These are phyloP conservation scores for Pipra filicauda DNA, from an alignment of 2,113 vertebrate species.

Conservation along the genomic window DNA sequence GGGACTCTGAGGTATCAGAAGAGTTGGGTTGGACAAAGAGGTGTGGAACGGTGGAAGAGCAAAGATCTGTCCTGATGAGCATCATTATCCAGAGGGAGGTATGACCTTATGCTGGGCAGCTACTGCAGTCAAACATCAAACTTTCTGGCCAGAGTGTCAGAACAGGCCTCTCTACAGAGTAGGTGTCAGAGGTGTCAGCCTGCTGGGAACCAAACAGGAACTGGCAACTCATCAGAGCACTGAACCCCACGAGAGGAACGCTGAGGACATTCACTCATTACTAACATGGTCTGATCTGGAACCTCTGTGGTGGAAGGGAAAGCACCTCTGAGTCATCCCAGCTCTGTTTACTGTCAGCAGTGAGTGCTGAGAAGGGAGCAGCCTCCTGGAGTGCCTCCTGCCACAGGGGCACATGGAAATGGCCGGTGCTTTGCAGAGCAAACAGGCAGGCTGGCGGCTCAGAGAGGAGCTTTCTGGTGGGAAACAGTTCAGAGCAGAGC, in stretches of 20 bases:
- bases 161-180: neutral
- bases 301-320: neutral
- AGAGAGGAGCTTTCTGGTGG: neutral
- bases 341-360: neutral
- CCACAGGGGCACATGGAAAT: neutral
- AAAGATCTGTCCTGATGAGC: neutral
- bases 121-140: neutral
- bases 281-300: neutral
- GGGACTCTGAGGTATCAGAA: neutral
- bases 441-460: neutral
- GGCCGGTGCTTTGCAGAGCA: neutral
- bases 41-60: neutral
- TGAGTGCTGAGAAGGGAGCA: neutral
- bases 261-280: rapidly evolving
- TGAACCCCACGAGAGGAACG: rapidly evolving
- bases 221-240: neutral
- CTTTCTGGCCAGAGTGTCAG: neutral
- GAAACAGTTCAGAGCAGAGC: neutral
- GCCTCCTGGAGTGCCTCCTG: neutral
- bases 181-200: neutral
- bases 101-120: neutral
- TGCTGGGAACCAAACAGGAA: neutral
- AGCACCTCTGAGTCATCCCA: neutral
- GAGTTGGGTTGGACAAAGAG: neutral
- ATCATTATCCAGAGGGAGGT: neutral